Evolutionary conservation across 2,888 invertebrate genomes (phyloP).

Genomic region (Heteromurus nitidus): DNA sequence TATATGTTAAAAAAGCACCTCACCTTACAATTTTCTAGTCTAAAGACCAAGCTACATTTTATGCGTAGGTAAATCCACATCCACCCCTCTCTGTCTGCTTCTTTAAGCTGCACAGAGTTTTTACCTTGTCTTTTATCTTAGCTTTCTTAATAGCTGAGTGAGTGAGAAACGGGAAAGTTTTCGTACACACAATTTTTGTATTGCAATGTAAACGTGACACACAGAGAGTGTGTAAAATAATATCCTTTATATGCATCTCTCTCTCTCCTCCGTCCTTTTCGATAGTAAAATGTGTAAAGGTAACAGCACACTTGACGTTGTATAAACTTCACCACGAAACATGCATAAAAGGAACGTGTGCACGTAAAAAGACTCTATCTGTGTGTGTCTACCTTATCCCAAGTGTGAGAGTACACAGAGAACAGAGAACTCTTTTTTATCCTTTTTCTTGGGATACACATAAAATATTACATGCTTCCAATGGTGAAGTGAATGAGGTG

Average conservation of each 20-base stretch:
- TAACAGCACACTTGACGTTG: not conserved
- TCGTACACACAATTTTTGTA: conserved; percentile 5
- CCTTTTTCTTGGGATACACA: not conserved
- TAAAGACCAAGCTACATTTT: not conserved
- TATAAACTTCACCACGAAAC: not conserved
- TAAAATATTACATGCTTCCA: conserved; percentile 19
- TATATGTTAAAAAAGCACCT: not conserved
- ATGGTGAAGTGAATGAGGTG: conserved; percentile 35
- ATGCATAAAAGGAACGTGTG: not conserved
- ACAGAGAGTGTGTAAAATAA: no score
- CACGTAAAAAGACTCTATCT: not conserved
- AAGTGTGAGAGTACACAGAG: not conserved
- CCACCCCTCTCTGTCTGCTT: not conserved
- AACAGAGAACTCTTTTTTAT: not conserved
- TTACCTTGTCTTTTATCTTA: conserved; percentile 1
- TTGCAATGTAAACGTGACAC: not conserved
- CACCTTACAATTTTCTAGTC: not conserved
- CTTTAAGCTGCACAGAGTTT: no score
- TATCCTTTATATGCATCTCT: conserved; percentile 23
- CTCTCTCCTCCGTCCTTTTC: not conserved
- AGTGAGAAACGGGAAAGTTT: conserved; percentile 64
- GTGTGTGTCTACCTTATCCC: not conserved
- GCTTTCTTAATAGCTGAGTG: not conserved
- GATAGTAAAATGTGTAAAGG: not conserved
- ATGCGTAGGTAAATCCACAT: conserved; percentile 9